A percentile compares a stretch with the other conserved stretches of the same genome.
Evolutionary conservation across 37 sponge, comb jelly and placozoan genomes (phyloP).

Genomic region (Geodia barretti): DNA sequence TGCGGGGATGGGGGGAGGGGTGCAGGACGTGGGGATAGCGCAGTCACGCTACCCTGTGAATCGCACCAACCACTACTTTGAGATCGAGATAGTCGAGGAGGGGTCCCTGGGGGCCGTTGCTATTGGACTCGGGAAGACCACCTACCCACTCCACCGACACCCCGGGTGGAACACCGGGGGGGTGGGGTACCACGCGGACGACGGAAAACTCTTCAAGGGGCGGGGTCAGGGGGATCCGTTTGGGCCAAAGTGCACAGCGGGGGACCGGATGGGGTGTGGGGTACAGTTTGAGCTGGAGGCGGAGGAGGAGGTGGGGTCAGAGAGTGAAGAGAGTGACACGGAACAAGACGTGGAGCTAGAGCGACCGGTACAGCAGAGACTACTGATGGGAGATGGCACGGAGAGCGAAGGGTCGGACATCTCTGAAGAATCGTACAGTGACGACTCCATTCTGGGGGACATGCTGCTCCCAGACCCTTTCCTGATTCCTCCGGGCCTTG

Average conservation of each 20-base stretch:
- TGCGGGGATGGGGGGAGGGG: slow-evolving; percentile 4
- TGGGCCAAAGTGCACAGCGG: slow-evolving; percentile 34
- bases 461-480: background rate
- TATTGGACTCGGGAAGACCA: slow-evolving; percentile 45
- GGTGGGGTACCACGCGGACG: slow-evolving; percentile 55
- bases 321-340: background rate
- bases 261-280: slow-evolving; percentile 57
- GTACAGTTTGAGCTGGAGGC: background rate
- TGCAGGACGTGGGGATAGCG: slow-evolving; percentile 44
- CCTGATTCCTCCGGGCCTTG: too few species aligned
- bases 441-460: background rate
- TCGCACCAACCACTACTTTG: slow-evolving; percentile 55
- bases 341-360: background rate
- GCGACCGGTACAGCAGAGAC: background rate
- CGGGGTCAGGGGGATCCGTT: slow-evolving; percentile 22
- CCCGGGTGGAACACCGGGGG: slow-evolving; percentile 62
- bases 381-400: background rate
- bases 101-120: slow-evolving; percentile 46
- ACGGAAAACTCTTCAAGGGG: slow-evolving; percentile 43
- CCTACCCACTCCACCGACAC: slow-evolving; percentile 43
- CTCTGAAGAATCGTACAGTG: background rate
- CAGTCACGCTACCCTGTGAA: slow-evolving; percentile 15
- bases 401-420: background rate
- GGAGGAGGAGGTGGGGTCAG: background rate
- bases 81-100: slow-evolving; percentile 45